These are phyloP conservation scores for Drosophila anceps DNA, from an alignment of 2,888 invertebrate species.

Conservation along the genomic window DNA sequence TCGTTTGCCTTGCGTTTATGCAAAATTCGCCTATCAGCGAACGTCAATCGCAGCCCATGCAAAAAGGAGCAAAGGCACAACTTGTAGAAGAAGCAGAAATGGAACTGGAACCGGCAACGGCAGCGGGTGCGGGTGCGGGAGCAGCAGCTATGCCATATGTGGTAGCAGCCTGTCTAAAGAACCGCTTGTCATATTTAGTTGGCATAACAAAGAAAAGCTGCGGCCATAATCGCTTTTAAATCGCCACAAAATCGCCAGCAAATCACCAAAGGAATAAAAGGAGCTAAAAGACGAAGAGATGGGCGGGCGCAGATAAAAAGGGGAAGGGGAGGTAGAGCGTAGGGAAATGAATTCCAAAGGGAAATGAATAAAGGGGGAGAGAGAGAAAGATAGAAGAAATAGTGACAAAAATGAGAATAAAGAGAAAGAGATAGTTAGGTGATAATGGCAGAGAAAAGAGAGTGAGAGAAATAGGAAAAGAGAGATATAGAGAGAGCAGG, in stretches of 20 bases:
- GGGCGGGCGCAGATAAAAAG: background rate
- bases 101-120: background rate
- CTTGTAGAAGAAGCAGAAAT: conserved; percentile 7
- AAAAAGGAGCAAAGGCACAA: conserved; percentile 7
- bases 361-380: too few species aligned
- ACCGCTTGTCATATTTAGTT: conserved; percentile 72
- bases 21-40: conserved; percentile 66
- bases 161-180: conserved; percentile 35
- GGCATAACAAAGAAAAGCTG: conserved; percentile 69
- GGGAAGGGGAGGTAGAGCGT: too few species aligned
- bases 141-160: conserved; percentile 56
- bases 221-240: conserved; percentile 65
- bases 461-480: background rate
- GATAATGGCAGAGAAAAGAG: background rate
- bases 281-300: background rate
- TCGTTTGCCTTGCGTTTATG: conserved; percentile 66
- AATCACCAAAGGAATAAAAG: conserved; percentile 5
- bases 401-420: background rate
- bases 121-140: background rate
- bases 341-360: background rate
- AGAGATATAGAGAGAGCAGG: background rate
- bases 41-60: conserved; percentile 58
- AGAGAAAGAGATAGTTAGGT: background rate
- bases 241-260: conserved; percentile 11
- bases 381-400: background rate